Evolutionary conservation across 2,113 vertebrate genomes (phyloP).

Genomic region (Dasyornis broadbenti): DNA sequence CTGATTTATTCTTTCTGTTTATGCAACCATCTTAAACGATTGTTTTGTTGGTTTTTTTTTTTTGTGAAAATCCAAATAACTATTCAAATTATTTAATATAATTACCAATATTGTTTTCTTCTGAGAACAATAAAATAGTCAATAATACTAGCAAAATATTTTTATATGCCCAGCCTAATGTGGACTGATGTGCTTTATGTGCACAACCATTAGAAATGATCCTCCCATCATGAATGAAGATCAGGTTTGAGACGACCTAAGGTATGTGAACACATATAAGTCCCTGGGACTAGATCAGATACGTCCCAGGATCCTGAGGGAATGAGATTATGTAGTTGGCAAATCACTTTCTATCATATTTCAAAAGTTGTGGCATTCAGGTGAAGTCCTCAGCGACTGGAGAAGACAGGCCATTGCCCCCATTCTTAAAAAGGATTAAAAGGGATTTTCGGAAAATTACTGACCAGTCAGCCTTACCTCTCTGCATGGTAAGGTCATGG

Average conservation of each 20-base stretch:
- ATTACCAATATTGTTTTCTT: background rate
- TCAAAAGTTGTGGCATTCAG: background rate
- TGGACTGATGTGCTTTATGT: background rate
- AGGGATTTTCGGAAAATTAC: background rate
- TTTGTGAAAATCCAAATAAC: background rate
- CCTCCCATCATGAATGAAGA: background rate
- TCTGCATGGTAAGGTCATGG: background rate
- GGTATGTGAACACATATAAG: background rate
- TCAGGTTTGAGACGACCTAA: background rate
- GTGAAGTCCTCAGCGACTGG: background rate
- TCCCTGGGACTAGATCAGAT: background rate
- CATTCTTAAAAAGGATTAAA: background rate
- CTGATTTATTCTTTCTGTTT: background rate
- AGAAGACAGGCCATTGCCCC: background rate
- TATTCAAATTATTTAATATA: background rate
- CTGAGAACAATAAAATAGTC: background rate
- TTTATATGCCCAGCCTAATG: background rate
- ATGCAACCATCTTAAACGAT: background rate
- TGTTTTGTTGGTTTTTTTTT: no score
- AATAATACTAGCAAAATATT: background rate
- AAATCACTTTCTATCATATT: background rate
- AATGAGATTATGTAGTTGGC: background rate
- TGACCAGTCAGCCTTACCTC: background rate
- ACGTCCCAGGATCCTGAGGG: background rate
- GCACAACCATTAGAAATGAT: background rate